phyloP scores from a whole-genome alignment of 2,113 vertebrate species.

The Capra hircus region DNA sequence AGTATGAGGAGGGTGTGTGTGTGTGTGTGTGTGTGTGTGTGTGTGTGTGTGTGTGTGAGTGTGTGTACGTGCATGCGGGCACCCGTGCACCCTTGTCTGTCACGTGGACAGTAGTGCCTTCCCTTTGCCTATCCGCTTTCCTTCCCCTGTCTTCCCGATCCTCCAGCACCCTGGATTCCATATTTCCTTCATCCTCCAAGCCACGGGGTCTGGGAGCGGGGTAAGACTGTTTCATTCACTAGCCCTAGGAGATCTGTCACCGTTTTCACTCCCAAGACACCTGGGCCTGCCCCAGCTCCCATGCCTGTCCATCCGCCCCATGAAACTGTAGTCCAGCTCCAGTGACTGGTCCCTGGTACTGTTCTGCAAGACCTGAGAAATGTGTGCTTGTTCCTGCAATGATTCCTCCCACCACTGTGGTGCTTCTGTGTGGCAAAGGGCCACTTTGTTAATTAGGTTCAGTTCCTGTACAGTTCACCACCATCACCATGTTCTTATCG shows the following conservation, averaged over 20 bases:
- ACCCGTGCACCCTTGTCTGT: not conserved
- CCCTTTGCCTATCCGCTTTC: slow-evolving; percentile 39
- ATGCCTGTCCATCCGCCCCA: not conserved
- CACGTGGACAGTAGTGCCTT: slow-evolving; percentile 20
- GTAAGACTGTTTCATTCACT: slow-evolving; percentile 15
- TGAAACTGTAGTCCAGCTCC: not conserved
- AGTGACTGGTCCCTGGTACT: not conserved
- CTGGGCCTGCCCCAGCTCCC: not conserved
- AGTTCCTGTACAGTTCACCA: not conserved
- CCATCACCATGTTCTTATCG: not conserved
- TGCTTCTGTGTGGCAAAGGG: not conserved
- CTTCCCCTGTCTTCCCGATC: slow-evolving; percentile 37
- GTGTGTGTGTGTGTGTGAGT: not conserved
- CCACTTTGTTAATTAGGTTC: slow-evolving; percentile 4
- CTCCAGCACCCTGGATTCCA: slow-evolving; percentile 11
- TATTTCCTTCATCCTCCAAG: not conserved
- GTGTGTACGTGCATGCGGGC: not conserved
- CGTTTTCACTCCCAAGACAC: not conserved
- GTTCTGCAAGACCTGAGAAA: not conserved
- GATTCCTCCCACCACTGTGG: not conserved
- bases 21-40: not conserved
- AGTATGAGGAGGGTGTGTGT: not conserved
- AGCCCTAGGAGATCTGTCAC: not conserved
- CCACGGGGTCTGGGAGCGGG: not conserved
- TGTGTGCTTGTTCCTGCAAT: not conserved